Evolutionary conservation across 2,888 invertebrate species (phyloP), one percentile per base, ranked within the genome.

Genomic region (Leucophora obtusa): DNA sequence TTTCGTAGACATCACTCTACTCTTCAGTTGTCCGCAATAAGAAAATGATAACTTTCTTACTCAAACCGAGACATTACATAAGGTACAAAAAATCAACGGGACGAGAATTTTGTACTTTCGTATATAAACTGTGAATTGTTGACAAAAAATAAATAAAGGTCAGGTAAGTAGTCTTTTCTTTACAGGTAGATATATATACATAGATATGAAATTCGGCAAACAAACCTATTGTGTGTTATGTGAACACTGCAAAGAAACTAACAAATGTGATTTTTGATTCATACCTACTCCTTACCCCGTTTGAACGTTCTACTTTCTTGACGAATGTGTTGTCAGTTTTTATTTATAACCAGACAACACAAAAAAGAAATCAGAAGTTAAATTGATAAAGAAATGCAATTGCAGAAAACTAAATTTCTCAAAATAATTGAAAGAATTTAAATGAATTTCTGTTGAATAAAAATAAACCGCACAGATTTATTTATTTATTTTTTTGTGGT

Each of bases 261-360:
- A 53, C 51, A 70, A 71, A 73, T 69, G 68, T 43, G 33, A 63
- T 54, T 62, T 28, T 71, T 59, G 54, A 51, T 28, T 50, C 62
- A 68, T 63, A 33, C 62, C 62, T 63, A 33, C 33, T 73, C 58
- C 38, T 47, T 33, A 66, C 47, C 51, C 15, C 63, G 56, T 28
- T 10, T 43, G 15, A 73, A 73, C 43, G 68, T 68, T 73, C 62
- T 56, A 73, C 51, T 63, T 73, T 69, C 59, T 73, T 79, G 79
- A 79, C 58, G 63, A 73, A 73, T 79, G 73, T 79, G 73, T 73
- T 79, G 73, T 73, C 79, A 73, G 73, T 15, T 73, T 69, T 69
- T 79, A 79, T 79, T 79, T 69, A 65, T 79, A 79, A 53, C 69
- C 33, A 43, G 62, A 68, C 66, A 78, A 62, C 21, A 43, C 38